These are phyloP conservation scores for Helicolenus hilgendorfi DNA, from an alignment of 2,797 vertebrate species.

Conservation along the genomic window DNA sequence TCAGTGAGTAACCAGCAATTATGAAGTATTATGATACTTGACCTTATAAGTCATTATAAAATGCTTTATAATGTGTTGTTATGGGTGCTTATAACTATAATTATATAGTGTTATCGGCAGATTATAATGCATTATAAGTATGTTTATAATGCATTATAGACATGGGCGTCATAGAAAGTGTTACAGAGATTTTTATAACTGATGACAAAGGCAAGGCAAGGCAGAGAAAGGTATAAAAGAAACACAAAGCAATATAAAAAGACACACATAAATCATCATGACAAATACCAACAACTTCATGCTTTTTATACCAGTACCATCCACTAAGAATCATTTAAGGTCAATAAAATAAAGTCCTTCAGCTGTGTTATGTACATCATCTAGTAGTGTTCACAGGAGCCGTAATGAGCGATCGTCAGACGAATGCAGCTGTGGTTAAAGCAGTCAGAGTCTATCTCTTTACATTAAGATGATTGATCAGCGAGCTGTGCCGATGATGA, in stretches of 20 bases:
- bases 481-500: constrained; percentile 74
- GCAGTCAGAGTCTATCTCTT: constrained; percentile 70
- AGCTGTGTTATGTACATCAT: not conserved
- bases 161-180: not conserved
- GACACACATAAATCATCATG: not conserved
- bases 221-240: not conserved
- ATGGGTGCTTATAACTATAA: no score
- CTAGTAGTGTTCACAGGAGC: constrained; percentile 2
- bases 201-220: not conserved
- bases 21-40: no score
- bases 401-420: constrained; percentile 53
- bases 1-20: no score
- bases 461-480: constrained; percentile 84
- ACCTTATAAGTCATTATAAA: no score
- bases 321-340: not conserved
- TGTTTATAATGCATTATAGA: not conserved
- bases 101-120: not conserved
- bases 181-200: not conserved
- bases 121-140: not conserved
- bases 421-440: constrained; percentile 50
- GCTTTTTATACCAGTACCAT: not conserved
- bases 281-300: not conserved
- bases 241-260: not conserved
- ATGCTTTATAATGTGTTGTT: no score
- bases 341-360: not conserved